Evolutionary conservation across 1,140 invertebrate genomes (phyloP).

Genomic region (Megalopta genalis): DNA sequence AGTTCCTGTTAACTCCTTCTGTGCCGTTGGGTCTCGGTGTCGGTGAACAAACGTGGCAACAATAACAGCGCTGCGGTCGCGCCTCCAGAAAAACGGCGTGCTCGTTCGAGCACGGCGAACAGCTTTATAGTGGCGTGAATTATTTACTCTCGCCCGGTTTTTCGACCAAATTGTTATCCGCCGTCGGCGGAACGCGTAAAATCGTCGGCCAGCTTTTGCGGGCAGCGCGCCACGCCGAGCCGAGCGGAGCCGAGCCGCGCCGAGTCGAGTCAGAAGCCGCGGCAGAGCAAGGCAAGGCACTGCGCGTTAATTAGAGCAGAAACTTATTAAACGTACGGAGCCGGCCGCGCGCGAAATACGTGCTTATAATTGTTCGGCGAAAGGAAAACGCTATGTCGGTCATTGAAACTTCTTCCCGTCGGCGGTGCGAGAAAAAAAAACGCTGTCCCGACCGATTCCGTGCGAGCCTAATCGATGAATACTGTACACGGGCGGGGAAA

Average conservation of each 20-base stretch:
- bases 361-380: slow-evolving; percentile 27
- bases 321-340: slow-evolving; percentile 48
- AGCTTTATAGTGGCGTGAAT: slow-evolving; percentile 41
- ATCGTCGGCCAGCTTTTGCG: not conserved
- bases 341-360: slow-evolving; percentile 5
- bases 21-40: not conserved
- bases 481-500: not conserved
- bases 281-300: not conserved
- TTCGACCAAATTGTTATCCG: slow-evolving; percentile 31
- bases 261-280: too few species aligned
- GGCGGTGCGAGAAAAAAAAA: not conserved
- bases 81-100: slow-evolving; percentile 9
- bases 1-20: slow-evolving; percentile 35
- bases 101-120: slow-evolving; percentile 41
- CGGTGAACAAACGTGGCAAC: slow-evolving; percentile 14
- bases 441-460: not conserved
- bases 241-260: not conserved
- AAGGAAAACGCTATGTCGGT: slow-evolving; percentile 28
- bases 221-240: not conserved
- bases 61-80: slow-evolving; percentile 40
- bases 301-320: slow-evolving; percentile 48
- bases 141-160: slow-evolving; percentile 47
- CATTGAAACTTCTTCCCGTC: slow-evolving; percentile 12
- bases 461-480: slow-evolving; percentile 20
- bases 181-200: slow-evolving; percentile 19